Evolutionary conservation across 2,888 invertebrate species (phyloP).

Genomic region (Caprella mutica): DNA sequence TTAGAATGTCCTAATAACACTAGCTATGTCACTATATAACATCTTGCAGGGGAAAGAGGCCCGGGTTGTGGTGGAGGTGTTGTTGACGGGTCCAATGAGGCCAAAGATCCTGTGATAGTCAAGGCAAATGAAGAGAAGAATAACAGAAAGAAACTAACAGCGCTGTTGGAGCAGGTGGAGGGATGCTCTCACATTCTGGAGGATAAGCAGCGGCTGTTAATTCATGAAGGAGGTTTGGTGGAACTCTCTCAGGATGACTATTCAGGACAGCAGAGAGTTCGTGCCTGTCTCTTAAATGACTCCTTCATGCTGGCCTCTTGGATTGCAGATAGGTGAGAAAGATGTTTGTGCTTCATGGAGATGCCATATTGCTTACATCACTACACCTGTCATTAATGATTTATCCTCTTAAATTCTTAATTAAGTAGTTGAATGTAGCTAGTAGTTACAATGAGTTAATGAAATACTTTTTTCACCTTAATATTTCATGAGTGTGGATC

Average conservation of each 20-base stretch:
- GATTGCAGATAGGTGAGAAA: constrained; percentile 54
- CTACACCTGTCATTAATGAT: no score
- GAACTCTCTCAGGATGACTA: constrained; percentile 82
- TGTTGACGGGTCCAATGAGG: constrained; percentile 17
- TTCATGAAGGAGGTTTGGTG: constrained; percentile 83
- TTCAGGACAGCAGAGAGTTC: constrained; percentile 71
- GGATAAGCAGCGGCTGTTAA: constrained; percentile 58
- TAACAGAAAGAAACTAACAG: constrained; percentile 51
- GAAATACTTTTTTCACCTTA: no score
- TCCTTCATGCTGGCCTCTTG: constrained; percentile 77
- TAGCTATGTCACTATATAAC: no score
- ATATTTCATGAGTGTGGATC: no score
- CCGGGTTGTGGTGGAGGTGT: constrained; percentile 28
- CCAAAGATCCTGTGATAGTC: constrained; percentile 20
- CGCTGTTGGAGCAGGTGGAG: constrained; percentile 73
- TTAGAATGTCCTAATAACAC: no score
- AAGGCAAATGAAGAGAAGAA: constrained; percentile 18
- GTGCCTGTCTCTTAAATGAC: constrained; percentile 86
- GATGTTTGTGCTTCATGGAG: no score
- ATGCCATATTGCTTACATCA: no score
- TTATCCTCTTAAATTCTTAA: no score
- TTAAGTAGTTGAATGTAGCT: no score
- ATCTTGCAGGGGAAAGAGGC: constrained; percentile 30
- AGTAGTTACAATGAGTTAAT: no score
- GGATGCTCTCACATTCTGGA: constrained; percentile 56